Percentiles rank a stretch among this genome's conserved stretches.
phyloP scores from a whole-genome alignment of 92 coral and sea anemone species.

The Nematostella vectensis region DNA sequence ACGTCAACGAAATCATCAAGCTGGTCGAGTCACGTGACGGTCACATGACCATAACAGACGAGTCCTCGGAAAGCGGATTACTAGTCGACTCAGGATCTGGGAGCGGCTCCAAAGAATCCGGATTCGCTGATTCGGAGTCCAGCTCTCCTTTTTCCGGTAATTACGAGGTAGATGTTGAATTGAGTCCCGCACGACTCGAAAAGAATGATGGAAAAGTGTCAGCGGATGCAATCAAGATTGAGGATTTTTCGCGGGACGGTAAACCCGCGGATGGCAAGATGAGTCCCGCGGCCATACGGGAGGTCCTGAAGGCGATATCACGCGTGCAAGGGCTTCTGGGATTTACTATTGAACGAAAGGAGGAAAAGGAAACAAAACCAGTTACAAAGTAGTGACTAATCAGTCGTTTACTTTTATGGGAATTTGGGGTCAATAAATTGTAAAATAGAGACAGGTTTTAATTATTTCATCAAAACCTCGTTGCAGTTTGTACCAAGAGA shows the following conservation, averaged over 20 bases:
- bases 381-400: conserved; percentile 4
- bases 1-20: no score
- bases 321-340: conserved; percentile 27
- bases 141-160: conserved; percentile 18
- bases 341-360: conserved; percentile 17
- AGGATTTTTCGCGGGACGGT: conserved; percentile 12
- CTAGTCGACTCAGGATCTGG: neutral
- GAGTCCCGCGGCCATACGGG: conserved; percentile 4
- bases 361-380: neutral
- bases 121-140: neutral
- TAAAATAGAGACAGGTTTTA: no score
- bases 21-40: no score
- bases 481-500: no score
- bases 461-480: no score
- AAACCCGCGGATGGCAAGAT: neutral
- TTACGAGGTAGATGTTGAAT: conserved; percentile 23
- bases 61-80: no score
- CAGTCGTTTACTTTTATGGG: no score
- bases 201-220: conserved; percentile 10
- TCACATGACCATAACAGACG: no score
- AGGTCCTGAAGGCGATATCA: conserved; percentile 15
- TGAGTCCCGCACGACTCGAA: conserved; percentile 19
- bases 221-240: conserved; percentile 15
- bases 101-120: neutral
- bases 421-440: no score